A percentile compares a stretch with the other conserved stretches of the same genome.
Evolutionary conservation across 2,888 invertebrate species (phyloP).

Genomic region (Artemia sinica): DNA sequence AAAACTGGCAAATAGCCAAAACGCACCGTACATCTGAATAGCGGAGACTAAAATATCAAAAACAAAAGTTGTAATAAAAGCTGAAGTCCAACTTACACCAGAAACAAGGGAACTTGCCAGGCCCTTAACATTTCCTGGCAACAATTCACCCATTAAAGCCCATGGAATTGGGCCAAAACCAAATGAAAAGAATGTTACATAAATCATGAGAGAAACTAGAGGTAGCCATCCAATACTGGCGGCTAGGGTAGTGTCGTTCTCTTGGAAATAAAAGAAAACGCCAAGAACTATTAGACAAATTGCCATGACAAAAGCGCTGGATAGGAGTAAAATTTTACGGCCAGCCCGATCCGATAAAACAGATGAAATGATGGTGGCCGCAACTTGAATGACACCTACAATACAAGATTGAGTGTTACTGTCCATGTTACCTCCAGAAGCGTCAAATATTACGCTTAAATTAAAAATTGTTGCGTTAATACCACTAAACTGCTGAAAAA

Average conservation of each 20-base stretch:
- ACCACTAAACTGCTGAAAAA: slow-evolving; percentile 63
- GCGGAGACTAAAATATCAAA: slow-evolving; percentile 38
- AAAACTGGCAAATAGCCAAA: slow-evolving; percentile 54
- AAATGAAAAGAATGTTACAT: slow-evolving; percentile 59
- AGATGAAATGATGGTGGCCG: slow-evolving; percentile 37
- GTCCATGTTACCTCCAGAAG: slow-evolving; percentile 40
- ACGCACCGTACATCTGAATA: slow-evolving; percentile 47
- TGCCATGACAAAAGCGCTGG: slow-evolving; percentile 55
- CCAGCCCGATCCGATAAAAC: slow-evolving; percentile 61
- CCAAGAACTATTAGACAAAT: slow-evolving; percentile 50
- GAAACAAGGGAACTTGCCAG: slow-evolving; percentile 56
- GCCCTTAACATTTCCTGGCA: slow-evolving; percentile 51
- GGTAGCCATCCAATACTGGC: slow-evolving; percentile 48
- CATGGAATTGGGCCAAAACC: slow-evolving; percentile 67
- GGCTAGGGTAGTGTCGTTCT: slow-evolving; percentile 22
- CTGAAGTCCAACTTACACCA: slow-evolving; percentile 54
- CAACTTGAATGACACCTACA: slow-evolving; percentile 39
- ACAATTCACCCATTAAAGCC: slow-evolving; percentile 63
- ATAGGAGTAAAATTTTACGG: slow-evolving; percentile 53
- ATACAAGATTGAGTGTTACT: slow-evolving; percentile 41
- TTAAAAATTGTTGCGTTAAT: slow-evolving; percentile 71
- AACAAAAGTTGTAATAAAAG: slow-evolving; percentile 38
- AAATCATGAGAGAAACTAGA: slow-evolving; percentile 50
- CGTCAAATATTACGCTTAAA: slow-evolving; percentile 50
- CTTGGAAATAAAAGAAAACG: slow-evolving; percentile 45